Evolutionary conservation across 2,888 invertebrate species (phyloP), one percentile per base, ranked within the genome.

Genomic region (Sinohyriopsis cumingii): DNA sequence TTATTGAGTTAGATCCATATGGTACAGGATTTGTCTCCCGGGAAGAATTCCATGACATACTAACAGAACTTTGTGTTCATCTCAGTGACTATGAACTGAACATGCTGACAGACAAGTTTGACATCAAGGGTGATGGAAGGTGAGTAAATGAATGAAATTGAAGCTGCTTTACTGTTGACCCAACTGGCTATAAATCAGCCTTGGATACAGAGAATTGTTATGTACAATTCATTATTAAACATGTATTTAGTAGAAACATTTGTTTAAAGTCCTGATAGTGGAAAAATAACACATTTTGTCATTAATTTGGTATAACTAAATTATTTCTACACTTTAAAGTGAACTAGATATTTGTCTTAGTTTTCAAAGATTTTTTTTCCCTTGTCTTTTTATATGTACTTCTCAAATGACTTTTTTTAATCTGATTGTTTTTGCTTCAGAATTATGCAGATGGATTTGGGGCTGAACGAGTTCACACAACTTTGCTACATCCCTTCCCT

Each of bases 1-100:
- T 90, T 79, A 81, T 84, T 22, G 82, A 73, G 61, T 88, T 90
- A 88, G 90, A 90, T 75, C 87, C 87, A 1, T 89, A 88, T 73
- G 79, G 80, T 65, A 89, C 89, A 7, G 88, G 89, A 19, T 87
- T 73, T 66, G 86, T 90, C 12, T 78, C 81, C 9, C 73, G 76
- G 33, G 89, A 88, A 6, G 89, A 90, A 77, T 90, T 89, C 78
- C 73, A 82, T 24, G 89, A 89, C 5, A 84, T 90, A 28, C 82
- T 90, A 3, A 80, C 81, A 0, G 89, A 90, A 69, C 81, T 90
- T 2, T 88, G 88, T 75, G 86, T 89, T 25, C 86, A 87, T 68
- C 86, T 90, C 55, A 87, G 83, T 66, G 84, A 87, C 59, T 76
- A 79, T 70, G 90, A 90, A 73, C 81, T 89, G n/a, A 80, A 88